Base-by-base conservation (phyloP, 2,797 vertebrate genomes). In the Girardinus metallicus region DNA sequence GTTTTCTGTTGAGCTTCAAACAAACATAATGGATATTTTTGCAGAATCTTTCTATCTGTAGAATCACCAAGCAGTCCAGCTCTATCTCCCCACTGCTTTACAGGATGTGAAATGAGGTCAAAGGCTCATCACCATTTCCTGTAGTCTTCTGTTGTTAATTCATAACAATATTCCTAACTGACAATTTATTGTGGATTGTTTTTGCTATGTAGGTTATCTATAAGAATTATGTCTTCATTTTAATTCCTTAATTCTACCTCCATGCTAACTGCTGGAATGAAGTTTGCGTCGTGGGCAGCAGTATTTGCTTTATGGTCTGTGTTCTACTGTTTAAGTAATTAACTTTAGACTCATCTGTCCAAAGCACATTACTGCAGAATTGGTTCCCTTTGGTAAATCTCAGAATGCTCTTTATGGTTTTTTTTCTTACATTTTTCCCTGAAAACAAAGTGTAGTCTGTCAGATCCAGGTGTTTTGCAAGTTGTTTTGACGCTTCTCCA, bases 51-150 rank as follows among this genome's bases (percentile, higher is more conserved):
- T n/a, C 53, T n/a, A 4, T n/a, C 53, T 55, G 26, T 26, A 26
- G 9, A 55, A 55, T 55, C 53, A 55, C 53, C 11, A 26, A n/a
- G 53, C 53, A n/a, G 53, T 55, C 53, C 53, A n/a, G 10, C 53
- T 55, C 53, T 55, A n/a, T 6, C 53, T 23, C 26, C 53, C 10
- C 26, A n/a, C 53, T n/a, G 53, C 53, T 55, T 55, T n/a, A 55
- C 53, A 55, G 53, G 53, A 55, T 55, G 53, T 55, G 53, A 55
- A 55, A 55, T 55, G 53, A 55, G 53, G 53, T 55, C 53, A 55
- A 55, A 55, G 53, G 53, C 26, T n/a, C 53, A 55, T 55, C 26
- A 55, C 51, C 53, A 55, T 55, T 55, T 55, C 53, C 53, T 9
- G 23, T 12, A 8, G 53, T n/a, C 53, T 55, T 55, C 12, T 55